Percentiles rank a stretch among this genome's conserved stretches.
Conservation (phyloP, 1,140 invertebrate species). For the Papilio xuthus region DNA sequence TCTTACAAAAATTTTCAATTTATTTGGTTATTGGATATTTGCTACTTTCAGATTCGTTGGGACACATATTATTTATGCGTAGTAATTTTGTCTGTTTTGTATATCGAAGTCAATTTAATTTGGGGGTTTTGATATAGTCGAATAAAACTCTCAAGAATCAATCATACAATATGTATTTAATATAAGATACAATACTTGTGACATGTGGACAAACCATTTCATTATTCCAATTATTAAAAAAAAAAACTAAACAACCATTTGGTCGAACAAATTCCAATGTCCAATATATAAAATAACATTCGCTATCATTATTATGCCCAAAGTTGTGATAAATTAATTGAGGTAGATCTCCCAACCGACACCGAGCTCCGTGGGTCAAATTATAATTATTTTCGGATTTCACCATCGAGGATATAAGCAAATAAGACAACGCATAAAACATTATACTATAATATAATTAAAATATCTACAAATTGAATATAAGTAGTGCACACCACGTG, state of each 20-base stretch:
- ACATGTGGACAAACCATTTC: constrained; percentile 78
- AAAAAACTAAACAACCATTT: constrained; percentile 72
- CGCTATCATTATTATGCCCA: constrained; percentile 74
- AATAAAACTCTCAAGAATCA: constrained; percentile 74
- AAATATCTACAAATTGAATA: constrained; percentile 80
- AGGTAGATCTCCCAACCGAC: constrained; percentile 79
- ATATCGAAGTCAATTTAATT: constrained; percentile 10
- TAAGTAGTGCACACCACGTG: constrained; percentile 75
- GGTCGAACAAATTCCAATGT: constrained; percentile 73
- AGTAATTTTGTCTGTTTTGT: not conserved
- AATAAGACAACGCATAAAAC: constrained; percentile 76
- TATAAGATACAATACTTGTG: constrained; percentile 81
- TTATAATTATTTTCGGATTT: constrained; percentile 74
- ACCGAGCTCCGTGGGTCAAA: constrained; percentile 64
- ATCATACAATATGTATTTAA: constrained; percentile 82
- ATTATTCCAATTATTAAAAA: constrained; percentile 67
- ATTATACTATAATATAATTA: constrained; percentile 81
- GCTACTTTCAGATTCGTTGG: not conserved
- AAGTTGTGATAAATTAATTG: constrained; percentile 81
- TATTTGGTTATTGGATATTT: too few relatives aligned
- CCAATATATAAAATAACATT: constrained; percentile 72
- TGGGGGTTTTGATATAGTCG: constrained; percentile 1
- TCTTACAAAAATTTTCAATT: too few relatives aligned
- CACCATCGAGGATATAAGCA: constrained; percentile 67
- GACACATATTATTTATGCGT: not conserved